These are phyloP conservation scores for Lontra canadensis DNA, from an alignment of 2,113 vertebrate species.

Conservation along the genomic window DNA sequence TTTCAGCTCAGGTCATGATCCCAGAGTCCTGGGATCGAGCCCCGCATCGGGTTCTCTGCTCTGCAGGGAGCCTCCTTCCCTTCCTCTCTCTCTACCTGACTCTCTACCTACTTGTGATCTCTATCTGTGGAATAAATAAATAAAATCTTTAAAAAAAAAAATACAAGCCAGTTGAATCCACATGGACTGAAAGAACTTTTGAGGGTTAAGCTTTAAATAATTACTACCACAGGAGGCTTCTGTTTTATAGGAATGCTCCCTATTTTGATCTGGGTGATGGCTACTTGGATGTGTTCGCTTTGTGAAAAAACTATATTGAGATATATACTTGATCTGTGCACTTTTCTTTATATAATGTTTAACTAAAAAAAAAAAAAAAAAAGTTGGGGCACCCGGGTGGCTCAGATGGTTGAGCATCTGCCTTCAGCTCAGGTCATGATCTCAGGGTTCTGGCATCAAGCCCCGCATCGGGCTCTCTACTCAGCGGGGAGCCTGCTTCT, in stretches of 20 bases:
- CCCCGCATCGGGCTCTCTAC: rapidly evolving
- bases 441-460: too few species aligned
- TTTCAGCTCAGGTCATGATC: too few species aligned
- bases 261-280: background rate
- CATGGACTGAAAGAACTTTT: background rate
- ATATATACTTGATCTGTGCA: background rate
- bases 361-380: background rate
- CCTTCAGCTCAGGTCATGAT: too few species aligned
- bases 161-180: background rate
- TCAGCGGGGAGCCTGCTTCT: too few species aligned
- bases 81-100: too few species aligned
- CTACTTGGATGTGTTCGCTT: background rate
- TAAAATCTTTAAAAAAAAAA: background rate
- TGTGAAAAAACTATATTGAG: background rate
- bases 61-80: too few species aligned
- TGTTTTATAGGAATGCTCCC: background rate
- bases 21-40: too few species aligned
- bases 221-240: background rate
- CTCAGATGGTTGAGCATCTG: too few species aligned
- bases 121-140: too few species aligned
- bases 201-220: background rate
- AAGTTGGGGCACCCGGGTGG: background rate
- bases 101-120: too few species aligned
- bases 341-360: background rate
- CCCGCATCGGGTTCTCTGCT: too few species aligned